These are phyloP conservation scores for Chloropsis hardwickii DNA, from an alignment of 2,113 vertebrate species.

Conservation along the genomic window DNA sequence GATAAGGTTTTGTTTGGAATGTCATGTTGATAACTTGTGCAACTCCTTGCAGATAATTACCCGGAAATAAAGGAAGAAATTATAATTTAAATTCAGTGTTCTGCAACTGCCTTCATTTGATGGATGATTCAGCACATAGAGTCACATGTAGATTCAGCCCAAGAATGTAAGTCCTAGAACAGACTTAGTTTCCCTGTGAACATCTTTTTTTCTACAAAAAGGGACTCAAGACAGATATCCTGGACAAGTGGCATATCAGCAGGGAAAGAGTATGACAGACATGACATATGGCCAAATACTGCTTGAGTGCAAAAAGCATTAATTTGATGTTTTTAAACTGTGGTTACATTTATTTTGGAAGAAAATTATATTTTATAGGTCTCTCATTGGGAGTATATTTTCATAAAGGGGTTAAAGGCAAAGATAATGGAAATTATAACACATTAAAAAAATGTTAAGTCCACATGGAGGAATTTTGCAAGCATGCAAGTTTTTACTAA, in stretches of 20 bases:
- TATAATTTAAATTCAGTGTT: not conserved
- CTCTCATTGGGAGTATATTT: not conserved
- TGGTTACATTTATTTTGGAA: not conserved
- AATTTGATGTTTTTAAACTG: not conserved
- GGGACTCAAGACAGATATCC: not conserved
- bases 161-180: not conserved
- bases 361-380: not conserved
- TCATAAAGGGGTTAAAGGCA: not conserved
- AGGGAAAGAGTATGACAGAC: not conserved
- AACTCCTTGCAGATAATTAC: not conserved
- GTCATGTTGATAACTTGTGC: not conserved
- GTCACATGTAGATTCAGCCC: not conserved
- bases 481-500: not conserved
- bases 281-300: not conserved
- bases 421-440: not conserved
- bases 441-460: not conserved
- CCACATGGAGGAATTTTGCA: not conserved
- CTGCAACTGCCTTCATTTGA: not conserved
- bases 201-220: not conserved
- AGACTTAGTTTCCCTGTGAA: not conserved
- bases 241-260: not conserved
- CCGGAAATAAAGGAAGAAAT: not conserved
- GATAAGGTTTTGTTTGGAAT: not conserved
- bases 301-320: not conserved
- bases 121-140: not conserved